These are phyloP conservation scores for Hyaena hyaena DNA, from an alignment of 2,113 vertebrate genomes.

Conservation along the genomic window DNA sequence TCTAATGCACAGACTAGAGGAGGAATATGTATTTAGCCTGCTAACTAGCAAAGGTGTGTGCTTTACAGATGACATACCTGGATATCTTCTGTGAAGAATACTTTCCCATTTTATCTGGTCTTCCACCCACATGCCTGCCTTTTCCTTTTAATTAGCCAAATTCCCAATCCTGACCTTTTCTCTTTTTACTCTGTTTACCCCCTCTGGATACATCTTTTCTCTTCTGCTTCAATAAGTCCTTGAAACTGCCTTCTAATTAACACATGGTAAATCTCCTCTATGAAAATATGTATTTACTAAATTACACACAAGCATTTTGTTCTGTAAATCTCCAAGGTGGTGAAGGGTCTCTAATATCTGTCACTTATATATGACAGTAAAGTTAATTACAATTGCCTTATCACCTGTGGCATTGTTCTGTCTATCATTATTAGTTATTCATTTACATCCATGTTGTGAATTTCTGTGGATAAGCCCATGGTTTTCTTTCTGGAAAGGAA, in stretches of 20 bases:
- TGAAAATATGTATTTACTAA: neutral
- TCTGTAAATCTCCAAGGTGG: neutral
- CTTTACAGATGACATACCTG: neutral
- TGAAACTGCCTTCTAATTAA: conserved; percentile 10
- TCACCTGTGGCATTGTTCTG: neutral
- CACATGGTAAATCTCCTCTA: neutral
- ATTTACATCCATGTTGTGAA: neutral
- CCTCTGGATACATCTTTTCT: neutral
- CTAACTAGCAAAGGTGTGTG: neutral
- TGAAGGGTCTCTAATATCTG: neutral
- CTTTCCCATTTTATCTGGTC: neutral
- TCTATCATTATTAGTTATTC: neutral
- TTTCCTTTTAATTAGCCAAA: conserved; percentile 6
- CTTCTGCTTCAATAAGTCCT: neutral
- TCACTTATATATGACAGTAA: neutral
- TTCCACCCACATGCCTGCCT: neutral
- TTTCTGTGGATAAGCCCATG: neutral
- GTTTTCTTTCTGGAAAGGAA: neutral
- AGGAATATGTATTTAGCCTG: conserved; percentile 44
- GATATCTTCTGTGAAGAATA: neutral
- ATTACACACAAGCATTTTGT: neutral
- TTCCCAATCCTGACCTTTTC: neutral
- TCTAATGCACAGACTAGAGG: neutral
- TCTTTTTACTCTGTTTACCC: neutral
- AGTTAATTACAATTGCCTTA: neutral